A percentile compares a stretch with the other conserved stretches of the same genome.
Evolutionary conservation across 2,113 vertebrate genomes (phyloP).

Genomic region (Grammomys surdaster): DNA sequence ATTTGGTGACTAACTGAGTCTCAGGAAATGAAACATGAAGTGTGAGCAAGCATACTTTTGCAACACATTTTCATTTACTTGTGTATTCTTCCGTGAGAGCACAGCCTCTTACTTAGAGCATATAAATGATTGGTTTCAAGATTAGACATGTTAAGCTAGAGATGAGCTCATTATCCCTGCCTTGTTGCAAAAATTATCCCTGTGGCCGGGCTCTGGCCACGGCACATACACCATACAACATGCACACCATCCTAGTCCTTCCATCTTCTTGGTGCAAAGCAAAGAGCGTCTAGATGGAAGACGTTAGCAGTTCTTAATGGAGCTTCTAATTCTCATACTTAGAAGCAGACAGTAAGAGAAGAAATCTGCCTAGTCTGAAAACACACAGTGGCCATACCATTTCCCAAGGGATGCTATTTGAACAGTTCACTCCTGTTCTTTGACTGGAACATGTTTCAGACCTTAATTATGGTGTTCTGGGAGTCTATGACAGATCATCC

Average conservation of each 20-base stretch:
- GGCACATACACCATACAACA: not conserved
- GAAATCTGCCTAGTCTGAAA: constrained; percentile 72
- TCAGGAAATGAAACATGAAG: constrained; percentile 52
- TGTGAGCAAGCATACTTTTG: constrained; percentile 35
- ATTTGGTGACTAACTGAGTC: not conserved
- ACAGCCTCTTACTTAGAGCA: constrained; percentile 41
- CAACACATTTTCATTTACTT: constrained; percentile 46
- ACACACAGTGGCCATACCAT: constrained; percentile 68
- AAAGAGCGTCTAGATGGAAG: constrained; percentile 15
- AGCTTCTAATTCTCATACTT: constrained; percentile 63
- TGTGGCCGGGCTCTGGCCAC: not conserved
- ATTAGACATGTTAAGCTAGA: constrained; percentile 59
- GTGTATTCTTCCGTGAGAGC: constrained; percentile 34
- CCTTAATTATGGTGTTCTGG: constrained; percentile 86
- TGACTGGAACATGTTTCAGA: constrained; percentile 84
- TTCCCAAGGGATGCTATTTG: constrained; percentile 79
- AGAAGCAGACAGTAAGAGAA: constrained; percentile 64
- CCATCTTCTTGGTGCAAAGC: constrained; percentile 24
- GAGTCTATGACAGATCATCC: constrained; percentile 85
- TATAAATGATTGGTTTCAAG: constrained; percentile 59
- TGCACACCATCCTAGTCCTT: not conserved
- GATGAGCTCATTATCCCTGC: constrained; percentile 46
- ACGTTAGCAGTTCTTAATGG: constrained; percentile 56
- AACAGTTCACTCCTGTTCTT: constrained; percentile 84
- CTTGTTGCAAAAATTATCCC: constrained; percentile 24